Evolutionary conservation across 2,888 invertebrate genomes (phyloP).

Genomic region (Tiphia femorata): DNA sequence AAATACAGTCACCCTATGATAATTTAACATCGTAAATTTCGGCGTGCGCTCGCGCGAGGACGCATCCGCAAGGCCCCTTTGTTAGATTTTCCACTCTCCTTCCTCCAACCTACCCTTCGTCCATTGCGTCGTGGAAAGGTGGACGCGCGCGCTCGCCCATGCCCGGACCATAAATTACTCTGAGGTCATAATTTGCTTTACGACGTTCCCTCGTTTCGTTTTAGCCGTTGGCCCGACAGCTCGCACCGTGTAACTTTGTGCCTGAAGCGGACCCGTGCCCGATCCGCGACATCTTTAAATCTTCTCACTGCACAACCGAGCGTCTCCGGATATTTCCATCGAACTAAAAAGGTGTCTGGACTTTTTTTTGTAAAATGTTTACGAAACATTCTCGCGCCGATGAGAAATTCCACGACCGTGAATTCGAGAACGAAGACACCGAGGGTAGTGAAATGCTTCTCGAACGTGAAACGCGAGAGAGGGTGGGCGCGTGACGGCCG

Average conservation of each 20-base stretch:
- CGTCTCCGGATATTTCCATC: neutral
- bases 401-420: too few relatives aligned
- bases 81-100: too few relatives aligned
- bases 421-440: too few relatives aligned
- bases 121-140: conserved; percentile 17
- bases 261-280: conserved; percentile 4
- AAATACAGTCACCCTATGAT: conserved; percentile 8
- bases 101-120: too few relatives aligned
- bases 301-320: conserved; percentile 15
- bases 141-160: conserved; percentile 16
- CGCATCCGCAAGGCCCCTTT: too few relatives aligned
- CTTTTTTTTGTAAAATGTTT: too few relatives aligned
- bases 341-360: too few relatives aligned
- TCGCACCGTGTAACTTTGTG: conserved; percentile 18
- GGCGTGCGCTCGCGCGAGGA: too few relatives aligned
- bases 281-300: conserved; percentile 33
- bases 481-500: too few relatives aligned
- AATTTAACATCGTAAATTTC: conserved; percentile 27
- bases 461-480: too few relatives aligned
- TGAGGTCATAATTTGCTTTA: conserved; percentile 47
- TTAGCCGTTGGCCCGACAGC: conserved; percentile 10
- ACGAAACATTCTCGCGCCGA: too few relatives aligned
- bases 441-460: too few relatives aligned
- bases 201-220: conserved; percentile 35
- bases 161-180: conserved; percentile 42